A percentile compares a stretch with the other conserved stretches of the same genome.
Evolutionary conservation across 1,140 invertebrate species (phyloP).

Genomic region (Gonioctena quinquepunctata): DNA sequence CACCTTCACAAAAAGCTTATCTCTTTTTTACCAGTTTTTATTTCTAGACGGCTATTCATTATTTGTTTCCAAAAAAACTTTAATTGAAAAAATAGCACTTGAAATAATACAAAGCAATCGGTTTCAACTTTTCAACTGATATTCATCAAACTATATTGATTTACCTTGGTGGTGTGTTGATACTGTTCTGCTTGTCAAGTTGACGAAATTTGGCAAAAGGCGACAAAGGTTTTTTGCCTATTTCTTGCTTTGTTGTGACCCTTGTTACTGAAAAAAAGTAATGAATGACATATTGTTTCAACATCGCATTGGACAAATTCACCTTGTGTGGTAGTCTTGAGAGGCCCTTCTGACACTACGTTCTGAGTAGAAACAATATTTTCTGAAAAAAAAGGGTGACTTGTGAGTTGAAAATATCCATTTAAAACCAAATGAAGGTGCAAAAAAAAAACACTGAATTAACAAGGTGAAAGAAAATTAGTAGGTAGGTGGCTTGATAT

Average conservation of each 20-base stretch:
- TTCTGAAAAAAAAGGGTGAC: not conserved
- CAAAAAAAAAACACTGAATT: not conserved
- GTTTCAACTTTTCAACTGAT: not conserved
- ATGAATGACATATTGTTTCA: not conserved
- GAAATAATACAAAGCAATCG: too few species aligned
- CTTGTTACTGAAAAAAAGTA: conserved; percentile 67
- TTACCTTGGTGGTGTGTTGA: conserved; percentile 74
- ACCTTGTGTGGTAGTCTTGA: conserved; percentile 35
- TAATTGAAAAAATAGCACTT: too few species aligned
- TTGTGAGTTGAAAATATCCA: not conserved
- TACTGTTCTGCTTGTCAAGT: conserved; percentile 82
- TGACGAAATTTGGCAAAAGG: conserved; percentile 89
- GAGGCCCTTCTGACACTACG: not conserved
- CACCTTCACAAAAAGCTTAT: too few species aligned
- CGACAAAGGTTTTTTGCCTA: conserved; percentile 69
- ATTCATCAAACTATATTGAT: too few species aligned
- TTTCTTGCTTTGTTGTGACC: conserved; percentile 60
- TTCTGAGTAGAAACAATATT: not conserved
- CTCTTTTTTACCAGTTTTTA: too few species aligned
- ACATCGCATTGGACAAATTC: not conserved
- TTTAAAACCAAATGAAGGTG: not conserved
- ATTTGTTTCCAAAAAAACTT: too few species aligned
- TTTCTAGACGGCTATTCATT: too few species aligned
- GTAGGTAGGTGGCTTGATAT: not conserved
- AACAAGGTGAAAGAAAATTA: not conserved